Base-by-base conservation (phyloP, 2,113 vertebrate species). In the Trogon melanurus region DNA sequence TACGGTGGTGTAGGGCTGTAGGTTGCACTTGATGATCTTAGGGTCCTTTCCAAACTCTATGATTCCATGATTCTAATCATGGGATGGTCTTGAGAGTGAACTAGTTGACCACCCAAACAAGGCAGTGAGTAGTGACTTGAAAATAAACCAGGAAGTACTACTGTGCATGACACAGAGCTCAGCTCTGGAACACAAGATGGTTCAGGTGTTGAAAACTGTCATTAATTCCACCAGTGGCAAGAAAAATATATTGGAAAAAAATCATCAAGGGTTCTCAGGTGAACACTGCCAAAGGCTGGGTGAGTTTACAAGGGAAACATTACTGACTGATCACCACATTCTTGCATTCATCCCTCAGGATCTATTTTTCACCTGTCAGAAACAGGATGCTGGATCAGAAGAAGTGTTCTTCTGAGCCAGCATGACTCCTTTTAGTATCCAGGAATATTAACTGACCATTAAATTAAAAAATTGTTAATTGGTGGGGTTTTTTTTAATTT, bases 61-160 rank as follows among this genome's bases (percentile, higher is more conserved):
- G 41, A 41, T 41, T 41, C 41, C 11, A 41, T 41, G 41, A 41
- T 41, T 41, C 41, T 41, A 65, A 60, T 26, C 21, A 36, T 1
- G 1, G 23, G 17, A 27, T 60, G 38, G 6, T 54, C 72, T 48
- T 54, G 41, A 67, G 47, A 15, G 41, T 15, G 18, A 82, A 70
- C 27, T 51, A 50, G 13, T 32, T 32, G 19, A 48, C 20, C 20
- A 48, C 38, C 12, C 16, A n/a, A 21, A 25, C 22, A 66, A 66
- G 67, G 38, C 23, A 51, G 20, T 0, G 0, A 10, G 22, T 26
- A 29, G 27, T 1, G 2, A 54, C 45, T 19, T 57, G 34, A 25
- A 66, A 79, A 72, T 8, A 88, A 71, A 72, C 4, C 4, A 19
- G 50, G 12, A 17, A 10, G 10, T 9, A 20, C 5, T 15, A 14